Percentiles rank a stretch among this genome's conserved stretches.
Evolutionary conservation across 2,888 invertebrate genomes (phyloP).

Genomic region (Alentia gelatinosa): DNA sequence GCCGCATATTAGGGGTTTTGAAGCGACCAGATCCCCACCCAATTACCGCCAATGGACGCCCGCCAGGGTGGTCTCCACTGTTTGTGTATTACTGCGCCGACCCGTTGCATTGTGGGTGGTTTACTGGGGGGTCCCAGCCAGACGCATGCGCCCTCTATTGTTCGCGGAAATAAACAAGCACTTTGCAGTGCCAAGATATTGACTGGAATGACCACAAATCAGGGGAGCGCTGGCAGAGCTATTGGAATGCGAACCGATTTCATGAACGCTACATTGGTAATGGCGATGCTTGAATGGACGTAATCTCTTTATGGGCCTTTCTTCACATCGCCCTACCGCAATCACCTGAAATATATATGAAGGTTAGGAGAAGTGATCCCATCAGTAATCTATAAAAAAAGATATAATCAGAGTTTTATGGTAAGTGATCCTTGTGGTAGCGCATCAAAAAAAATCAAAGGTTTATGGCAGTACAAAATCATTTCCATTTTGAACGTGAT

Average conservation of each 20-base stretch:
- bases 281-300: not conserved
- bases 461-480: not conserved
- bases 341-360: conserved; percentile 3
- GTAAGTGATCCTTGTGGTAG: too few relatives aligned
- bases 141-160: conserved; percentile 10
- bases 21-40: conserved; percentile 36
- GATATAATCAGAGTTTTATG: too few relatives aligned
- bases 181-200: conserved; percentile 35
- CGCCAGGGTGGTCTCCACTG: conserved; percentile 8
- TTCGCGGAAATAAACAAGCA: not conserved
- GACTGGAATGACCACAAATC: conserved; percentile 14
- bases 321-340: not conserved
- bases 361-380: not conserved
- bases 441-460: too few relatives aligned
- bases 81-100: conserved; percentile 10
- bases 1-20: conserved; percentile 41
- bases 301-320: conserved; percentile 4
- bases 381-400: not conserved
- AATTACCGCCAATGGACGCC: conserved; percentile 39
- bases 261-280: not conserved
- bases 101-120: conserved; percentile 28
- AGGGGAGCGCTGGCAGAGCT: not conserved
- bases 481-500: too few relatives aligned
- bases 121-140: not conserved
- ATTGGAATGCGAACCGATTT: conserved; percentile 2